Percentiles rank a stretch among this genome's conserved stretches.
Conservation (phyloP, 2,888 invertebrate genomes). For the Germaria angustata region DNA sequence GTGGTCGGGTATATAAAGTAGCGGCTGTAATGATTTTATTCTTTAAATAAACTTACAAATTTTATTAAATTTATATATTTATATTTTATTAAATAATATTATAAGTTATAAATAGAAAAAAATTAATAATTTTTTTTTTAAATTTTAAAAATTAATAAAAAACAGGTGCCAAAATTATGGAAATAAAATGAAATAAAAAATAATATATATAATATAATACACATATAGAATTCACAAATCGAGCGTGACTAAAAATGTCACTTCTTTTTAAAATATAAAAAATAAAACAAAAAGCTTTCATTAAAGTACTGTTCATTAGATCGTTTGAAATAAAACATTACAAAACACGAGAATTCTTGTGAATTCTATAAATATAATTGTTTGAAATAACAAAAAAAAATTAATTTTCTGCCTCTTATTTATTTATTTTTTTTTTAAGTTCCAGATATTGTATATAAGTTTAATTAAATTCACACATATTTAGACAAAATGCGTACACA, state of each 20-base stretch:
- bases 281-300: background rate
- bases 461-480: background rate
- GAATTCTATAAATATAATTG: slow-evolving; percentile 1
- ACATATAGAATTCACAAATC: slow-evolving; percentile 21
- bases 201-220: slow-evolving; percentile 17
- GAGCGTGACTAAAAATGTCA: no score
- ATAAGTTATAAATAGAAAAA: slow-evolving; percentile 54
- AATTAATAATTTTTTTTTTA: slow-evolving; percentile 4
- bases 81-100: slow-evolving; percentile 44
- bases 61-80: slow-evolving; percentile 34
- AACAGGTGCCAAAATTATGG: slow-evolving; percentile 55
- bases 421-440: background rate
- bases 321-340: background rate
- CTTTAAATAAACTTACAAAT: no score
- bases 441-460: slow-evolving; percentile 2
- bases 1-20: no score
- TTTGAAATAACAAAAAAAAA: background rate
- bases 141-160: slow-evolving; percentile 28
- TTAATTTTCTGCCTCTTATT: background rate
- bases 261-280: background rate
- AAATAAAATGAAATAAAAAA: slow-evolving; percentile 29
- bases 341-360: background rate
- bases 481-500: background rate
- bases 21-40: no score
- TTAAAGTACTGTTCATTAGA: background rate